A percentile compares a stretch with the other conserved stretches of the same genome.
Conservation (phyloP, 2,113 vertebrate genomes). For the Myrmecobius fasciatus region DNA sequence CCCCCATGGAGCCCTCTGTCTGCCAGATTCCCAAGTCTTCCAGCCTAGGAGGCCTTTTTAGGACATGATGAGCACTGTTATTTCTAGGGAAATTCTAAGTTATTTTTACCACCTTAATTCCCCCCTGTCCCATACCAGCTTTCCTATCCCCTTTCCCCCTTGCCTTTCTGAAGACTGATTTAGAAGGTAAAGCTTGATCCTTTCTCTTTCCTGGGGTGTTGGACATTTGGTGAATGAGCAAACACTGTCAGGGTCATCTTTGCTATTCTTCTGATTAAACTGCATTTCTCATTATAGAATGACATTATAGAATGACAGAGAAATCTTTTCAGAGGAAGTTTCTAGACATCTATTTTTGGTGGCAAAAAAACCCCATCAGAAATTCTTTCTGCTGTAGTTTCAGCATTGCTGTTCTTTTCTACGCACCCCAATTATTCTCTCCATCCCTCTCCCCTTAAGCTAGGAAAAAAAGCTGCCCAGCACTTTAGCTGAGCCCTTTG, state of each 20-base stretch:
- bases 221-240: not conserved
- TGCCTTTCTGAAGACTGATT: conserved; percentile 47
- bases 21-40: conserved; percentile 51
- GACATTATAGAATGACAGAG: not conserved
- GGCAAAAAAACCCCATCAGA: not conserved
- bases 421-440: not conserved
- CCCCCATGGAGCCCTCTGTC: conserved; percentile 24
- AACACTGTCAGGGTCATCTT: not conserved
- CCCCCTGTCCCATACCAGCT: conserved; percentile 18
- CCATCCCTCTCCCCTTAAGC: not conserved
- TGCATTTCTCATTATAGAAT: not conserved
- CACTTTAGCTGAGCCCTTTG: too few species aligned
- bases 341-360: not conserved
- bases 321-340: not conserved
- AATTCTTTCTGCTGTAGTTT: not conserved
- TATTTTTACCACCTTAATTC: conserved; percentile 78
- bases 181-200: not conserved
- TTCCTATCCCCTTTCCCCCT: not conserved
- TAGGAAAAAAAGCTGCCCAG: not conserved
- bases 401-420: not conserved
- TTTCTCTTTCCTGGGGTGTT: conserved; percentile 38
- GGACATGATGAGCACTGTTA: conserved; percentile 76
- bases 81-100: conserved; percentile 78
- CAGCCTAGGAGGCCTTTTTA: conserved; percentile 75
- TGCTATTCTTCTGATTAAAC: not conserved